These are phyloP conservation scores for Enteromius treurensis DNA, from an alignment of 2,797 vertebrate species.

Conservation along the genomic window DNA sequence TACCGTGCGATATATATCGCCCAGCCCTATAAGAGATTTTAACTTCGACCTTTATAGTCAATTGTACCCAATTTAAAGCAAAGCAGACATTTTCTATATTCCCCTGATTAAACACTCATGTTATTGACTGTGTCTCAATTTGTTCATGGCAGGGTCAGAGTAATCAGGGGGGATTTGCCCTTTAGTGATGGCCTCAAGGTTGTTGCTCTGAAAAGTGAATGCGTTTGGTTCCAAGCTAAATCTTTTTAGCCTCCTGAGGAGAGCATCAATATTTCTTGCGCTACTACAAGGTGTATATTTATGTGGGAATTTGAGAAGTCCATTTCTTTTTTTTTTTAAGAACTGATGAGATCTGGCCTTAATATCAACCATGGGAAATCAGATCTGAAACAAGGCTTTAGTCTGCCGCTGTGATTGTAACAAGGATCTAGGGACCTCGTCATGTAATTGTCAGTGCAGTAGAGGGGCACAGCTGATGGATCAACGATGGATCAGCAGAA, in stretches of 20 bases:
- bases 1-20: too few species aligned
- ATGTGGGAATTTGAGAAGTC: not conserved
- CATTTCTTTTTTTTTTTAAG: not conserved
- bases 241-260: not conserved
- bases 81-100: conserved; percentile 24
- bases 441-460: conserved; percentile 27
- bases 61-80: not conserved
- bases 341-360: conserved; percentile 21
- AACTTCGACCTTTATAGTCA: not conserved
- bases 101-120: conserved; percentile 23
- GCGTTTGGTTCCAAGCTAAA: conserved; percentile 15
- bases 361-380: conserved; percentile 15
- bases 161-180: conserved; percentile 23
- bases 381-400: not conserved
- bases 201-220: conserved; percentile 34
- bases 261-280: conserved; percentile 5
- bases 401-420: conserved; percentile 13
- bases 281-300: conserved; percentile 7
- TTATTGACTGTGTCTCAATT: conserved; percentile 13
- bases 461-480: not conserved
- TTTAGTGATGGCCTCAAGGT: conserved; percentile 13
- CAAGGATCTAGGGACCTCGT: not conserved
- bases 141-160: conserved; percentile 20
- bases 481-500: not conserved
- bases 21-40: too few species aligned